Percentiles rank a stretch among this genome's conserved stretches.
phyloP scores from a whole-genome alignment of 2,888 invertebrate species.

The Aphidius colemani region DNA sequence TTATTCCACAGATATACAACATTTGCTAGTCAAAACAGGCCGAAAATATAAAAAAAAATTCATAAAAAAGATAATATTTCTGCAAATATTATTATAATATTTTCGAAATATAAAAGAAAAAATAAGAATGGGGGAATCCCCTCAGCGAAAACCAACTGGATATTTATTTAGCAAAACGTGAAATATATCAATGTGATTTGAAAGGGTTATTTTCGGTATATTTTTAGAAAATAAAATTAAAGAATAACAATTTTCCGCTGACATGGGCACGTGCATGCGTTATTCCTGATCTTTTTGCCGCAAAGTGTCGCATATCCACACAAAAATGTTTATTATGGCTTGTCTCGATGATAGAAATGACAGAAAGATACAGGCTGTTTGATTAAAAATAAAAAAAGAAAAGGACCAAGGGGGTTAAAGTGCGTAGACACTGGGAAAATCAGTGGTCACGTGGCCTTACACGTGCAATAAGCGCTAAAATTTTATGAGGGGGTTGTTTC shows the following conservation, averaged over 20 bases:
- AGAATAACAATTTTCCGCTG: conserved; percentile 4
- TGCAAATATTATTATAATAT: too few relatives aligned
- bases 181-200: too few relatives aligned
- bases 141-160: too few relatives aligned
- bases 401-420: conserved; percentile 34
- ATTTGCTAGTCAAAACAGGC: too few relatives aligned
- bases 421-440: conserved; percentile 30
- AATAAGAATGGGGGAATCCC: too few relatives aligned
- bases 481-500: conserved; percentile 36
- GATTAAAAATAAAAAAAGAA: conserved; percentile 46
- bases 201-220: not conserved
- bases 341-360: too few relatives aligned
- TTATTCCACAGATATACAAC: too few relatives aligned
- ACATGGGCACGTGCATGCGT: conserved; percentile 16
- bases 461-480: conserved; percentile 33
- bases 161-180: too few relatives aligned
- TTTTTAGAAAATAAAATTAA: conserved; percentile 15
- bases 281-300: conserved; percentile 41
- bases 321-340: too few relatives aligned
- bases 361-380: conserved; percentile 18
- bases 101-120: too few relatives aligned
- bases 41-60: too few relatives aligned
- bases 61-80: too few relatives aligned
- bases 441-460: conserved; percentile 34
- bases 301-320: conserved; percentile 34